Evolutionary conservation across 2,888 invertebrate species (phyloP).

Genomic region (Parascotia fuliginaria): DNA sequence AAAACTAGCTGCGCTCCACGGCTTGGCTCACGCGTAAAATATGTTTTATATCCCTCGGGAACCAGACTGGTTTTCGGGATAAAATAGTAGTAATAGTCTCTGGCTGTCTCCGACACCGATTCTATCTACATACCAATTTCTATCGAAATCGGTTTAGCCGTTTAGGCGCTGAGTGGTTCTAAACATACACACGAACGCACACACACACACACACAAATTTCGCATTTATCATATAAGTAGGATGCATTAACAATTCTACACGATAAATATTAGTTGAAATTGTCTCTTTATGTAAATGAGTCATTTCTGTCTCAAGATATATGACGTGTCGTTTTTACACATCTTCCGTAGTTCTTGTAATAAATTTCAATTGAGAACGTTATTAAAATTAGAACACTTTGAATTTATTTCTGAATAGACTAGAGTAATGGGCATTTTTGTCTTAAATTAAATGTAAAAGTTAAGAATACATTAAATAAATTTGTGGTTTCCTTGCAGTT

Average conservation of each 20-base stretch:
- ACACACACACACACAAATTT: too few species aligned
- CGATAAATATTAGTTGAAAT: not conserved
- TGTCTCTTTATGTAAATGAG: not conserved
- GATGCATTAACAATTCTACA: not conserved
- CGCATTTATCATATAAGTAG: too few species aligned
- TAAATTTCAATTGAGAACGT: conserved; percentile 6
- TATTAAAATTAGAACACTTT: not conserved
- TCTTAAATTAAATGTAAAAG: not conserved
- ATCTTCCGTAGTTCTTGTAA: not conserved
- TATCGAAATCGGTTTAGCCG: too few species aligned
- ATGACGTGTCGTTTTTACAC: conserved; percentile 4
- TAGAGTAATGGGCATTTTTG: not conserved
- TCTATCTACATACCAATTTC: too few species aligned
- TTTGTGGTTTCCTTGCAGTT: not conserved
- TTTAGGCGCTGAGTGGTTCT: too few species aligned
- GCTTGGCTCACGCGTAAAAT: too few species aligned
- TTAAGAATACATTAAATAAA: not conserved
- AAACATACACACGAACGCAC: too few species aligned
- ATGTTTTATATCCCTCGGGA: too few species aligned
- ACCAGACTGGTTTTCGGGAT: too few species aligned
- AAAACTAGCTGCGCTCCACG: too few species aligned
- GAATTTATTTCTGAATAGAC: conserved; percentile 1
- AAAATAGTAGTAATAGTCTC: too few species aligned
- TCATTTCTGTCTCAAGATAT: conserved; percentile 10
- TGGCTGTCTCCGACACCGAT: too few species aligned